Base-by-base conservation (phyloP, 2,888 invertebrate species). In the Nephrotoma flavescens region DNA sequence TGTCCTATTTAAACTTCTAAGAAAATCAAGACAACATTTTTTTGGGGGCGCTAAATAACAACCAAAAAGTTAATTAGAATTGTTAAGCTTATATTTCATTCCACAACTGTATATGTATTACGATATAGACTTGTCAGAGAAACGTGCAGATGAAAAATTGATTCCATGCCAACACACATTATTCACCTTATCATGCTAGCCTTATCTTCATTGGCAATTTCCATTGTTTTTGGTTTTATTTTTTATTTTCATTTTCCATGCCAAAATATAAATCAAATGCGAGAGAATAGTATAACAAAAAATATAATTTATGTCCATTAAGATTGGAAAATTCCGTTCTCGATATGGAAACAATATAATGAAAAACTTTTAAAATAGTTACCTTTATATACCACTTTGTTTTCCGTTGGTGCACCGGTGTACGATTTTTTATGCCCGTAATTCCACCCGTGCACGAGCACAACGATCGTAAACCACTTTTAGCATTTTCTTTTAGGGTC, bases 331-430 rank as follows among this genome's bases (percentile, higher is more conserved):
- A 71, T n/a, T 71, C 31, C 71, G 31, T 71, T 71, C 11, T 11
- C 31, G 7, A 71, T n/a, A n/a, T 31, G 31, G 31, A 71, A 57
- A 71, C 9, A 71, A 71, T 3, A 71, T 31, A 31, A 31, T 4
- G 7, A 4, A 71, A 71, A 71, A 71, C 71, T 71, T 71, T 71
- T 19, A 31, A 71, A 84, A 84, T 42, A 84, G 42, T 84, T 84
- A 84, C 84, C 84, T 84, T 84, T 42, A 84, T 84, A 84, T 84
- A 84, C 84, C 84, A 84, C 42, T 42, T 41, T 42, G 84, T 84
- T 41, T 42, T 41, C 15, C 84, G 12, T 42, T 84, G 84, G 42
- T 42, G 84, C 42, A 84, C 84, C 84, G 84, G 84, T 15, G 42
- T 84, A 86, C 47, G 4, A 42, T 41, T 42, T 84, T 84, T 84